phyloP scores from a whole-genome alignment of 2,888 invertebrate genomes.

The Lepidocyrtoides sp. region DNA sequence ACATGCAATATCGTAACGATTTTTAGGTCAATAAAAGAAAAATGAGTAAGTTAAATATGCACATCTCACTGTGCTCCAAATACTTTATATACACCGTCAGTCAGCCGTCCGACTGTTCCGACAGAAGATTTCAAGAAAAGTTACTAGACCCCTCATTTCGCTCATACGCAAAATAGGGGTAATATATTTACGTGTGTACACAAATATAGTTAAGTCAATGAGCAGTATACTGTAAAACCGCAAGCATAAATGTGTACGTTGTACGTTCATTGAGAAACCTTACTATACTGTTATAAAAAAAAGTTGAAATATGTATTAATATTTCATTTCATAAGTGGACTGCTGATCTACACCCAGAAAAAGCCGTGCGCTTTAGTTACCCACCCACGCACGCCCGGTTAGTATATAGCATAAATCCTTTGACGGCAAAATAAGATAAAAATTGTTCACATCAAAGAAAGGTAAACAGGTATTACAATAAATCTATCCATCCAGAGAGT shows the following conservation, averaged over 20 bases:
- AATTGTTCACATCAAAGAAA: constrained; percentile 8
- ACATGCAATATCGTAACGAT: constrained; percentile 26
- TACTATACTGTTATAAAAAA: too few species aligned
- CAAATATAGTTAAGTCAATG: neutral
- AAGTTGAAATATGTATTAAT: neutral
- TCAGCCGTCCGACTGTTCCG: constrained; percentile 43
- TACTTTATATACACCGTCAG: constrained; percentile 63
- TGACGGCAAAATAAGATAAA: neutral
- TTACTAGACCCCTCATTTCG: constrained; percentile 23
- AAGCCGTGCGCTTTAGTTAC: neutral
- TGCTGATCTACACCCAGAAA: neutral
- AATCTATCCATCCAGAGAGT: constrained; percentile 47
- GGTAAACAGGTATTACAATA: constrained; percentile 5
- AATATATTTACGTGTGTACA: neutral
- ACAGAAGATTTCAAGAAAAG: constrained; percentile 34
- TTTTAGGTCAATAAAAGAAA: constrained; percentile 83
- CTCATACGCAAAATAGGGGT: neutral
- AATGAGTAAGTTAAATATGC: constrained; percentile 63
- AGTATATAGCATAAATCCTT: constrained; percentile 11
- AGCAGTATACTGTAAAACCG: constrained; percentile 5
- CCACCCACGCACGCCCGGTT: constrained; percentile 3
- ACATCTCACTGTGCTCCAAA: constrained; percentile 81
- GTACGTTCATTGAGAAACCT: neutral
- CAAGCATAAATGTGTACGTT: neutral
- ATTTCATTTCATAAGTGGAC: neutral